phyloP scores from a whole-genome alignment of 2,113 vertebrate genomes.

The Nasalis larvatus region DNA sequence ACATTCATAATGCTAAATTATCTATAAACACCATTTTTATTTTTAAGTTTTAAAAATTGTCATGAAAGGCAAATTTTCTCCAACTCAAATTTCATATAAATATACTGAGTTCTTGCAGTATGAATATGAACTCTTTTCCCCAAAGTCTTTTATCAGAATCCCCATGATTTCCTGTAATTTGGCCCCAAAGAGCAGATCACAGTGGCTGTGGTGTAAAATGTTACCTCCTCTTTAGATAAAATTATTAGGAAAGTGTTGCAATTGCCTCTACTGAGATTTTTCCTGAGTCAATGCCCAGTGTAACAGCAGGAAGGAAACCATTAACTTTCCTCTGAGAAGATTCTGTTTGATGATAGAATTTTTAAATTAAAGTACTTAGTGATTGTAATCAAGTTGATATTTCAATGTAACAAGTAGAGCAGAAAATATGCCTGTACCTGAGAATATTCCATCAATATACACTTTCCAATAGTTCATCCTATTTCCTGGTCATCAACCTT shows the following conservation, averaged over 20 bases:
- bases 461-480: neutral
- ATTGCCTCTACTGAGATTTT: neutral
- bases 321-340: neutral
- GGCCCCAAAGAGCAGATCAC: neutral
- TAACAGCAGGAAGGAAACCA: neutral
- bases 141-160: neutral
- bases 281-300: neutral
- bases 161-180: neutral
- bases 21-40: neutral
- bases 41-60: neutral
- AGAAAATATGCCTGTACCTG: neutral
- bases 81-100: neutral
- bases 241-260: neutral
- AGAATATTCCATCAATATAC: neutral
- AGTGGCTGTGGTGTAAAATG: neutral
- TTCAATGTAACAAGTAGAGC: neutral
- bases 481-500: neutral
- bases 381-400: neutral
- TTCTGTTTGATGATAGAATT: neutral
- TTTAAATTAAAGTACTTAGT: neutral
- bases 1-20: neutral
- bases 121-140: neutral
- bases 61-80: neutral
- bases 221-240: neutral
- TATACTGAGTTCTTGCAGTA: neutral